Percentiles rank a stretch among this genome's conserved stretches.
These are phyloP conservation scores for Bufo bufo DNA, from an alignment of 2,113 vertebrate species.

Conservation along the genomic window DNA sequence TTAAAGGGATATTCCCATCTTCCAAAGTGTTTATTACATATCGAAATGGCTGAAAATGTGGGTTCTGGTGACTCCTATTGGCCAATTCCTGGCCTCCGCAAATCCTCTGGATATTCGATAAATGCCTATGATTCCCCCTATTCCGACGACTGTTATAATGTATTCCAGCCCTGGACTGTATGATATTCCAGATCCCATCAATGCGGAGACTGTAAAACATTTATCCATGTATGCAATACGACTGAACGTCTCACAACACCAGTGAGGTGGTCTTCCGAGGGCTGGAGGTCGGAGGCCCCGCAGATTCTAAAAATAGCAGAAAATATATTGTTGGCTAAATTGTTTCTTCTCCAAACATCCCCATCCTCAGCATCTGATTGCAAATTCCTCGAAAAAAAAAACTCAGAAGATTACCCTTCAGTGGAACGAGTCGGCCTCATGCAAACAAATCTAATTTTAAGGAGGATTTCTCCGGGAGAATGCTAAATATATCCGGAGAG, in stretches of 20 bases:
- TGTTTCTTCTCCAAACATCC: conserved; percentile 43
- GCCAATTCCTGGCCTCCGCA: no score
- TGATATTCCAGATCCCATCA: background rate
- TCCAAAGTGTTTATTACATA: no score
- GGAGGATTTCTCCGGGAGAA: background rate
- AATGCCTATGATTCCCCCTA: no score
- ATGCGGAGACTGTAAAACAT: background rate
- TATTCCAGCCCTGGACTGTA: background rate
- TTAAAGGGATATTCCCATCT: no score
- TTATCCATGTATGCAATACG: background rate
- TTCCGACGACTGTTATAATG: no score
- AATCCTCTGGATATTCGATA: no score
- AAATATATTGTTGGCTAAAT: conserved; percentile 29
- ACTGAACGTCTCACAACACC: background rate
- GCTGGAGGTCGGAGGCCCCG: background rate
- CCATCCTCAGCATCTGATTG: conserved; percentile 47
- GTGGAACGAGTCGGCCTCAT: background rate
- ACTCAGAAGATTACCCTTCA: conserved; percentile 16
- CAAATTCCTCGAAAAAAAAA: conserved; percentile 10
- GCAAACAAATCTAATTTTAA: conserved; percentile 45
- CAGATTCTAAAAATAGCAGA: conserved; percentile 43
- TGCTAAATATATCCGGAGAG: conserved; percentile 40
- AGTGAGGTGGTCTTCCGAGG: background rate
- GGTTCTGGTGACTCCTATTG: no score
- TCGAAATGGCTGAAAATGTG: no score